Evolutionary conservation across 2,113 vertebrate species (phyloP), one percentile per base, ranked within the genome.

Genomic region (Charadrius vociferus): DNA sequence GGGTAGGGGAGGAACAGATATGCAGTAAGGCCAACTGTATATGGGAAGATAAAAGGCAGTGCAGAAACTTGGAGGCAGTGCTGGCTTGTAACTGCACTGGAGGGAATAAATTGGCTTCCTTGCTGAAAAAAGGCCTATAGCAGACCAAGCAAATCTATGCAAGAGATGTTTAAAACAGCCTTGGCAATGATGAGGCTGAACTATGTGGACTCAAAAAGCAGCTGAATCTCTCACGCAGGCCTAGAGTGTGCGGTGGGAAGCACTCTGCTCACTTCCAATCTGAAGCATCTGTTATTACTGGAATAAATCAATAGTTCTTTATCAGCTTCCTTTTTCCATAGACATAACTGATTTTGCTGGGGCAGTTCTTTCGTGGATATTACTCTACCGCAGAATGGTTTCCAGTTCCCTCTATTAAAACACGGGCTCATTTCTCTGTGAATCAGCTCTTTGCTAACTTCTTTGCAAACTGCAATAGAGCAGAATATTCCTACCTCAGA

Each of bases 371-470:
- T 52, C 8, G 9, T 6, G 22, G 66, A 12, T 77, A 53, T 26
- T 79, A 13, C 30, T 86, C 47, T 47, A 18, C 43, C 0, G 0
- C 39, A 59, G 77, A 43, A 55, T 1, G 0, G n/a, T 87, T 86
- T 87, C 65, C 53, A 85, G 83, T 77, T 89, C 53, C 45, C 32
- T 45, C 30, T 93, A 2, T 79, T 84, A 61, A 62, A 85, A 75
- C 62, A 39, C 3, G 5, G 75, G 14, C 43, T 97, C 3, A 3
- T 91, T 94, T 85, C 72, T 93, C 36, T 43, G 61, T 81, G 68
- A 89, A 95, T 95, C 88, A 95, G 86, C 84, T 97, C 70, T 92
- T 93, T 72, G 49, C 68, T 86, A 43, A 50, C 63, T 88, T 70
- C 63, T 93, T 49, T 26, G 5, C 72, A 52, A 89, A 77, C 70